phyloP scores from a whole-genome alignment of 2,888 invertebrate genomes.

The Synanthedon myopaeformis region DNA sequence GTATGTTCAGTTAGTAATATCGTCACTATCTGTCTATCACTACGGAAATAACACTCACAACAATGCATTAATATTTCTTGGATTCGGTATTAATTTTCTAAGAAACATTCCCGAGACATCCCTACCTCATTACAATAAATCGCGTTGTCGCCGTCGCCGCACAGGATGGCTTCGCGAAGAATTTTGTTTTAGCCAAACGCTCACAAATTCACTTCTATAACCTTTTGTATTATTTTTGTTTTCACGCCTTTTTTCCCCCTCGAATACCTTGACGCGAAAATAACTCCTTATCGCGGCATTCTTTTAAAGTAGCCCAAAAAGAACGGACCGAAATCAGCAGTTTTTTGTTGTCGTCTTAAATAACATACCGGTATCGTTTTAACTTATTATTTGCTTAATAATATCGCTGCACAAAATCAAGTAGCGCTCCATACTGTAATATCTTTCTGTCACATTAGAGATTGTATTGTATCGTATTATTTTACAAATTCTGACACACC shows the following conservation, averaged over 20 bases:
- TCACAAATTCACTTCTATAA: constrained; percentile 69
- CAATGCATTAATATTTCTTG: constrained; percentile 38
- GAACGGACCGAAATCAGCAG: constrained; percentile 40
- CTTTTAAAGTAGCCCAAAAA: constrained; percentile 62
- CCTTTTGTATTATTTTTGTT: constrained; percentile 68
- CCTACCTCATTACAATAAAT: constrained; percentile 65
- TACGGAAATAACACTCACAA: too few species aligned
- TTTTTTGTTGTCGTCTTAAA: constrained; percentile 53
- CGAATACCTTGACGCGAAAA: constrained; percentile 66
- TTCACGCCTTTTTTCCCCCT: constrained; percentile 67
- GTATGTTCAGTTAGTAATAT: not conserved
- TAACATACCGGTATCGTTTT: constrained; percentile 39
- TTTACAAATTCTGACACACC: too few species aligned
- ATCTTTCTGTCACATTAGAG: not conserved
- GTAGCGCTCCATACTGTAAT: not conserved
- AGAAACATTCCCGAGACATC: constrained; percentile 48
- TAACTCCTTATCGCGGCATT: constrained; percentile 68
- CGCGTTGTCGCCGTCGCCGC: constrained; percentile 59
- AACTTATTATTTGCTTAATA: constrained; percentile 24
- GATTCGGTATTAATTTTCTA: constrained; percentile 53
- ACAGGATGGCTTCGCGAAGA: constrained; percentile 69
- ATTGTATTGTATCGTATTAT: too few species aligned
- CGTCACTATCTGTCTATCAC: not conserved
- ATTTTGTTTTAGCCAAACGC: constrained; percentile 68
- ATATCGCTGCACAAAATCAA: not conserved